Base-by-base conservation (phyloP, 2,888 invertebrate genomes). In the Leucoptera coffeella region DNA sequence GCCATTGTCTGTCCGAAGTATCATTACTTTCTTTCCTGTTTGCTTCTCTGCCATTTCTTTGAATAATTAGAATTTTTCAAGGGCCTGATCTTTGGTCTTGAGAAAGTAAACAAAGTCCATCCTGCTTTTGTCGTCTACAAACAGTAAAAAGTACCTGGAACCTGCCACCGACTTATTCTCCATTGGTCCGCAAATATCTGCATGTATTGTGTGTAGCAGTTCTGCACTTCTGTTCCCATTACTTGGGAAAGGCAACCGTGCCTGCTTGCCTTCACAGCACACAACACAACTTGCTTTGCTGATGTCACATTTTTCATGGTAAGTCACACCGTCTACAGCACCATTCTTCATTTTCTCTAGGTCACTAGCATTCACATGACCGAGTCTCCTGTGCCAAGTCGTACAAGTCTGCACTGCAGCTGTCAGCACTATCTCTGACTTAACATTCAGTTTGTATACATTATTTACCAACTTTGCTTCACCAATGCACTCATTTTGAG, bases 221-320 rank as follows among this genome's bases (percentile, higher is more conserved):
- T 32, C 24, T 10, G 15, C 30, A 15, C 38, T 40, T 32, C 38
- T 38, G 5, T 31, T 29, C 4, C 31, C 30, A 13, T 23, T 28
- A 25, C 34, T 21, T 17, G 23, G 20, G 28, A 47, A 48, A n/a
- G 43, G 41, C 20, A 41, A 35, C 12, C 44, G 32, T 3, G 27
- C 7, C 24, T 45, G 41, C 28, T 44, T 45, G 0, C 38, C 43
- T 29, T 43, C 36, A 31, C 41, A 39, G 29, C 36, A 34, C 8
- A 31, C 32, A 15, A 27, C 23, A 28, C 36, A 38, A 2, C 23
- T 28, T 10, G 33, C 15, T 27, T 35, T 35, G 22, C 20, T 26
- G 24, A 31, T 35, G 4, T 26, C 30, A 23, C 22, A 23, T 15
- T 22, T 33, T 9, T 32, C 30, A 24, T 28, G 24, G 26, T 28